These are phyloP conservation scores for Drosophila lacicola DNA, from an alignment of 2,888 invertebrate species.

Conservation along the genomic window DNA sequence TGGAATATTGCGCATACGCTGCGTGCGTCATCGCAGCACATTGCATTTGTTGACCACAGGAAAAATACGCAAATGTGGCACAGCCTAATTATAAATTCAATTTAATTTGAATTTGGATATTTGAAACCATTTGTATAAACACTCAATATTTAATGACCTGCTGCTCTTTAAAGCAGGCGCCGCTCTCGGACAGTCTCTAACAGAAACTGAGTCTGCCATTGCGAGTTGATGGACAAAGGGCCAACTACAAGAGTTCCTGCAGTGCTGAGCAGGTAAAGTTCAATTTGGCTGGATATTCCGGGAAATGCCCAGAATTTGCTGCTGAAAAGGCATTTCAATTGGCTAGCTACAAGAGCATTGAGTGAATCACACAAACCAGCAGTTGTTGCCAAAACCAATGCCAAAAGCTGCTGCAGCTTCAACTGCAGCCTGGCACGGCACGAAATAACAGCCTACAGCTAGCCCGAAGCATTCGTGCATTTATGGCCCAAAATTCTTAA, in stretches of 20 bases:
- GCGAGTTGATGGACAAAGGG: neutral
- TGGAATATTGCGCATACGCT: slow-evolving; percentile 22
- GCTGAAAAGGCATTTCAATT: slow-evolving; percentile 8
- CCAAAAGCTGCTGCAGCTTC: slow-evolving; percentile 8
- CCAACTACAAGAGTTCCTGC: neutral
- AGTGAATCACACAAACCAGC: slow-evolving; percentile 30
- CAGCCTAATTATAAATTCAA: slow-evolving; percentile 19
- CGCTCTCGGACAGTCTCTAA: neutral
- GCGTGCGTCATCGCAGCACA: slow-evolving; percentile 6
- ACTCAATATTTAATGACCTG: slow-evolving; percentile 8
- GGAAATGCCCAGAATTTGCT: slow-evolving; percentile 4
- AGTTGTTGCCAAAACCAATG: slow-evolving; percentile 23
- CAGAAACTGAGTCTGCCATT: neutral
- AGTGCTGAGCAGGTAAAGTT: slow-evolving; percentile 4
- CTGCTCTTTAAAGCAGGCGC: neutral
- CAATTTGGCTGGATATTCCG: neutral
- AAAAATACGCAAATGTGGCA: slow-evolving; percentile 4
- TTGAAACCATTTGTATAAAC: neutral
- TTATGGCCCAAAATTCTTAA: neutral
- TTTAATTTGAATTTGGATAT: slow-evolving; percentile 7
- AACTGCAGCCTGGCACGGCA: slow-evolving; percentile 9
- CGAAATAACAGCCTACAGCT: slow-evolving; percentile 6
- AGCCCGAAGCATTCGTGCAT: slow-evolving; percentile 10
- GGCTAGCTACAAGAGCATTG: slow-evolving; percentile 9
- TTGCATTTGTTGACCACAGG: slow-evolving; percentile 10